Base-by-base conservation (phyloP, 2,888 invertebrate genomes). In the Rhagonycha lutea region DNA sequence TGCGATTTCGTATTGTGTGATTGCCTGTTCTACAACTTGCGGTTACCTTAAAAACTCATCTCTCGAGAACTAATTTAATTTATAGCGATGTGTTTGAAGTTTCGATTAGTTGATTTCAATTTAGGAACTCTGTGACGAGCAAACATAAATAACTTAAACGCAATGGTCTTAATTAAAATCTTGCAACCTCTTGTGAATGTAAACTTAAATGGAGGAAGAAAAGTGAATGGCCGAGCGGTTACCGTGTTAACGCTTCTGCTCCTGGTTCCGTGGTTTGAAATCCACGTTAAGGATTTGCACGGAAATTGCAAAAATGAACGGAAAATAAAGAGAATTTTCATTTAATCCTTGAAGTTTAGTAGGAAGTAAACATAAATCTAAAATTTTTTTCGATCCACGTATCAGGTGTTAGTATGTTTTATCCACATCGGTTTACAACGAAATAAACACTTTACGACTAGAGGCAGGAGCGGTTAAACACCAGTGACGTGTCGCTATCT, bases 391-490 rank as follows among this genome's bases (percentile, higher is more conserved):
- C 70, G 69, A 68, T 72, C 47, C 69, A 69, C 78, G 83, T 80
- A 83, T 83, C 85, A 85, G 84, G 84, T 84, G 84, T 76, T 74
- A 80, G 79, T 79, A 79, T 78, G 63, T 80, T 80, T 80, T 80
- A 81, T 78, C 80, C 68, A 81, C 80, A 84, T 81, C 83, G 79
- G 81, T 86, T 86, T 85, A 85, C 82, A 78, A 83, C 81, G 73
- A 81, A 83, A 83, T 85, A 85, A 85, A 84, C 85, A 83, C 81
- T 86, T 86, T 86, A 86, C 85, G 85, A 85, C 83, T 83, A 83
- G 79, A 81, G 82, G 83, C 82, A 82, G 84, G 79, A 80, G 74
- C 79, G 81, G 81, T 83, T 85, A 85, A 85, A 85, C 83, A 81
- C 81, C 84, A 80, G 80, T 82, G 83, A 80, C 83, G 82, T 84